These are phyloP conservation scores for Parthenolecanium corni DNA, from an alignment of 2,888 invertebrate genomes.

Conservation along the genomic window DNA sequence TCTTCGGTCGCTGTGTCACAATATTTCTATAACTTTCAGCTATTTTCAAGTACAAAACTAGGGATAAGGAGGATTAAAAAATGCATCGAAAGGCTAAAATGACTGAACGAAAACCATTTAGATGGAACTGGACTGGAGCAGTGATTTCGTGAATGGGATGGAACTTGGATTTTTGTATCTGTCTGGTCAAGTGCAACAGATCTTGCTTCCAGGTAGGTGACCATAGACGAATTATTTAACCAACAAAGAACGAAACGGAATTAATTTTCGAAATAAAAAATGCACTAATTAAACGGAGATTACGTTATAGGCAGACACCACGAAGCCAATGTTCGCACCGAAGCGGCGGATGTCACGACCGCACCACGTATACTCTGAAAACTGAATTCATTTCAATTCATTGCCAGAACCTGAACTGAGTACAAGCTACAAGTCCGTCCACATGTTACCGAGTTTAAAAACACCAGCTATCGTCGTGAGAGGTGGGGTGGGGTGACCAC, in stretches of 20 bases:
- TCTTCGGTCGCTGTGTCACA: neutral
- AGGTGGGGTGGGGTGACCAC: too few species aligned
- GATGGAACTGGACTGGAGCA: too few species aligned
- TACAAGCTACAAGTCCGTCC: slow-evolving; percentile 3
- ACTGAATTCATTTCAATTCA: neutral
- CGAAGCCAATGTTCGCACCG: neutral
- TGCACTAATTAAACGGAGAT: too few species aligned
- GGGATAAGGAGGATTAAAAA: neutral
- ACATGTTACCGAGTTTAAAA: slow-evolving; percentile 15
- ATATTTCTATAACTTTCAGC: too few species aligned
- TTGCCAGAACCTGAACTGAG: slow-evolving; percentile 10
- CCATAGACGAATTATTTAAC: neutral
- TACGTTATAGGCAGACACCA: neutral
- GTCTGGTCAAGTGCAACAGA: too few species aligned
- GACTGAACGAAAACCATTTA: too few species aligned
- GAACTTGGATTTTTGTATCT: too few species aligned
- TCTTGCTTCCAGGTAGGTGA: too few species aligned
- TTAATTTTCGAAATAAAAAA: too few species aligned
- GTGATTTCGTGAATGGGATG: too few species aligned
- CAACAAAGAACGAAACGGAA: neutral
- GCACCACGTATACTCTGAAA: slow-evolving; percentile 9
- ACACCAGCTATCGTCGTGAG: too few species aligned
- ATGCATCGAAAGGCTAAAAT: too few species aligned
- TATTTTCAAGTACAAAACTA: neutral
- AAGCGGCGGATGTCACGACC: neutral